Base-by-base conservation (phyloP, 2,888 invertebrate species). In the Sesia bembeciformis region DNA sequence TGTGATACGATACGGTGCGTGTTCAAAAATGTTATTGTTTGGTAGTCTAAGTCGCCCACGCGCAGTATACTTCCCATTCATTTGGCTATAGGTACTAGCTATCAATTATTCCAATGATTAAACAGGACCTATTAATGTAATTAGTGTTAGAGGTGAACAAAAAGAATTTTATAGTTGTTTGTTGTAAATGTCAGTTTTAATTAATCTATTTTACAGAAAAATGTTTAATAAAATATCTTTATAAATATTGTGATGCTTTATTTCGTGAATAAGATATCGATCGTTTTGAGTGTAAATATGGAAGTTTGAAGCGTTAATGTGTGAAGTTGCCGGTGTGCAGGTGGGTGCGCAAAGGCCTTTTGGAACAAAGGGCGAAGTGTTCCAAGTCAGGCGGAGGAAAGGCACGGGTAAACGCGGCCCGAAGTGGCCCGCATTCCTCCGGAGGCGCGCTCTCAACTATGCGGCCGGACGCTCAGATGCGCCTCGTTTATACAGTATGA, bases 221-320 rank as follows among this genome's bases (percentile, higher is more conserved):
- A 83, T 87, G 88, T 89, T 89, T 87, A 89, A 87, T 87, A 89
- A 88, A 89, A 86, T 85, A 81, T 82, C 77, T 89, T 86, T 89
- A 81, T 87, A 89, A 87, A 79, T 81, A 78, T 68, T 55, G 51
- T 52, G 58, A 70, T 62, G 71, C 78, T 60, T 68, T 59, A 65
- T 72, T 80, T 62, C 61, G 57, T 60, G 56, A n/a, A 43, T 7
- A 8, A 46, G 46, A 8, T 46, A 46, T 46, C 23, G 50, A 50
- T 50, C 5, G 6, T 50, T 3, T 50, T 50, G 8, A 50, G 49
- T 1, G 42, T 42, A 3, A 42, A 42, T 6, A 42, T 42, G 49
- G 56, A 53, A 54, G 46, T 52, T 64, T 57, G 55, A 57, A 60
- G 51, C 68, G 62, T 61, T 63, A 62, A 61, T 62, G 60, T 64